phyloP scores from a whole-genome alignment of 2,888 invertebrate species.

The Apodemia zela region DNA sequence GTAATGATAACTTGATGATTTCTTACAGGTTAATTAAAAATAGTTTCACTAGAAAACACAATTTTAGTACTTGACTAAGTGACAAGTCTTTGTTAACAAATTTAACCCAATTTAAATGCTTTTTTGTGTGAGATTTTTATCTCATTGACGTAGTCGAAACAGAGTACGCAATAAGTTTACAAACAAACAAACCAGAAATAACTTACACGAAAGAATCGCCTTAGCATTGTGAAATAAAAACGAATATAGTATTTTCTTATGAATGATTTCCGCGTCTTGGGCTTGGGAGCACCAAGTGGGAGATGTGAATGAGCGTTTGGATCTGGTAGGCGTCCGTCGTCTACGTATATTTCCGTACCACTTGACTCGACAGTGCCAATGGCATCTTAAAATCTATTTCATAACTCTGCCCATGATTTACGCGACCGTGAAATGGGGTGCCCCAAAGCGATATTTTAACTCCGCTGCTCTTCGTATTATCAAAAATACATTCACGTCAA shows the following conservation, averaged over 20 bases:
- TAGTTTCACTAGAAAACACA: too few species aligned
- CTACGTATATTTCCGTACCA: conserved; percentile 69
- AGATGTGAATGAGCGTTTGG: conserved; percentile 59
- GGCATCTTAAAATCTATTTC: conserved; percentile 65
- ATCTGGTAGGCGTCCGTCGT: conserved; percentile 49
- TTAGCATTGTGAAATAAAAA: conserved; percentile 29
- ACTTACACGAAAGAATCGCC: conserved; percentile 35
- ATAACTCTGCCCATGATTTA: conserved; percentile 63
- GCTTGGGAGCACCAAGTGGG: conserved; percentile 46
- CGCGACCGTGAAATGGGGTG: conserved; percentile 52
- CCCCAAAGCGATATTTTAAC: neutral
- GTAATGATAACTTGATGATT: too few species aligned
- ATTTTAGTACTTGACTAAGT: too few species aligned
- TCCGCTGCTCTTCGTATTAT: neutral
- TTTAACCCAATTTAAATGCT: too few species aligned
- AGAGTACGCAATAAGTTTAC: neutral
- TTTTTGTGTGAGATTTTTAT: too few species aligned
- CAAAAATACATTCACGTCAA: neutral
- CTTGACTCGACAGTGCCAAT: conserved; percentile 67
- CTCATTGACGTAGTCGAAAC: neutral
- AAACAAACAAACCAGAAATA: neutral
- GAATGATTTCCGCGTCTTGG: conserved; percentile 36
- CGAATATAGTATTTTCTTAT: conserved; percentile 38
- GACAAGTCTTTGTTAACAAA: too few species aligned
- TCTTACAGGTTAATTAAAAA: too few species aligned